A percentile compares a stretch with the other conserved stretches of the same genome.
Conservation (phyloP, 2,797 vertebrate genomes). For the Gymnocypris eckloni region DNA sequence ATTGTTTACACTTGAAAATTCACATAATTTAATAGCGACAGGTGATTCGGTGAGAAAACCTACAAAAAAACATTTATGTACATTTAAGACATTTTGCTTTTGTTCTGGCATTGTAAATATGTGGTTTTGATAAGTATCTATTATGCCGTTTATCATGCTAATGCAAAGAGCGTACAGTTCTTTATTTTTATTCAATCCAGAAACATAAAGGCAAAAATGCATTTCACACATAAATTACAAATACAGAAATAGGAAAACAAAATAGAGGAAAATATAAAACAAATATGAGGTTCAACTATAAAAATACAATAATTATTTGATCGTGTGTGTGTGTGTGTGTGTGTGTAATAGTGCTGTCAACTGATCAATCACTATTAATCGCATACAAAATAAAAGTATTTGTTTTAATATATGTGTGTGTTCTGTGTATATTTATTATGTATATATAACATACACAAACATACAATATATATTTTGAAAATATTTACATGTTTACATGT, state of each 20-base stretch:
- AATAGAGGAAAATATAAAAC: neutral
- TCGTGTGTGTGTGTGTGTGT: too few relatives aligned
- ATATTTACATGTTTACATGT: too few relatives aligned
- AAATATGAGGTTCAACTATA: neutral
- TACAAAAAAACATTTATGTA: neutral
- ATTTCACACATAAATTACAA: neutral
- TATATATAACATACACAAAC: too few relatives aligned
- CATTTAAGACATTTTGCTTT: neutral
- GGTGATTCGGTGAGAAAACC: slow-evolving; percentile 8
- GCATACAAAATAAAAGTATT: too few relatives aligned
- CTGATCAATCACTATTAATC: too few relatives aligned
- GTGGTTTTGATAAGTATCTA: slow-evolving; percentile 21
- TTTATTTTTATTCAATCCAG: neutral
- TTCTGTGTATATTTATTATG: too few relatives aligned
- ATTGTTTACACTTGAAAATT: slow-evolving; percentile 1
- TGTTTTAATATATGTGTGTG: too few relatives aligned
- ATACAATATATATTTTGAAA: too few relatives aligned
- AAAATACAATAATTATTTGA: neutral
- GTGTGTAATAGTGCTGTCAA: too few relatives aligned
- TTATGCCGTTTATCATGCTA: neutral
- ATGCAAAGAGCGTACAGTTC: neutral
- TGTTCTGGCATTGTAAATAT: neutral
- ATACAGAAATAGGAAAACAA: neutral
- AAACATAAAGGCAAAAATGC: neutral
- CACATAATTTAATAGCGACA: slow-evolving; percentile 15